Evolutionary conservation across 2,888 invertebrate genomes (phyloP), one percentile per base, ranked within the genome.

Genomic region (Cylindroiulus punctatus): DNA sequence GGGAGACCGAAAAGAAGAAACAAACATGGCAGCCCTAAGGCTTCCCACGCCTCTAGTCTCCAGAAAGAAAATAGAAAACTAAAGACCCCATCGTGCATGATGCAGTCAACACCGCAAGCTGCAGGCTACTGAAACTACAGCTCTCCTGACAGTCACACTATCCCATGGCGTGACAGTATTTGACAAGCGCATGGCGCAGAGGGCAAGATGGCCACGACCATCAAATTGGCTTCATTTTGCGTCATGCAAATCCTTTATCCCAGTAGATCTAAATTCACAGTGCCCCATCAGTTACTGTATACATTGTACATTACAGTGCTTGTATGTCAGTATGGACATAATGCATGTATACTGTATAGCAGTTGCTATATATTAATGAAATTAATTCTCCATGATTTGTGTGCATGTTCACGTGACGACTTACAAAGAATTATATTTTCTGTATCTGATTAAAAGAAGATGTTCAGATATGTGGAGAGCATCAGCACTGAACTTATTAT

Each of bases 1-100:
- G 84, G 44, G 83, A 40, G 40, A 83, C 40, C 44, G 40, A 22
- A 44, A 40, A 44, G 83, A 76, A 76, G 76, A 40, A 44, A 83
- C 83, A 44, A 83, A 83, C 40, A 83, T 44, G 83, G 40, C 83
- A 83, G 83, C 40, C 83, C 83, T 83, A 40, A 83, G 76, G 44
- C 83, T 83, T 83, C 83, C 83, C 83, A 83, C 83, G 83, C 83
- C 83, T 76, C 30, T 30, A 26, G 76, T 30, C 76, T 76, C 26
- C 76, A 36, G 76, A 76, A 76, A 76, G 76, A 76, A 76, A 76
- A 76, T 76, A 76, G 76, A 76, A 76, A 76, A 76, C 76, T 76
- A 76, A 76, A 76, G 76, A 76, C 76, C 76, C 26, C 30, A 76
- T 26, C 76, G 22, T 76, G 76, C 26, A 76, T 30, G n/a, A n/a